Evolutionary conservation across 2,888 invertebrate species (phyloP).

Genomic region (Acanthosepion lycidas): DNA sequence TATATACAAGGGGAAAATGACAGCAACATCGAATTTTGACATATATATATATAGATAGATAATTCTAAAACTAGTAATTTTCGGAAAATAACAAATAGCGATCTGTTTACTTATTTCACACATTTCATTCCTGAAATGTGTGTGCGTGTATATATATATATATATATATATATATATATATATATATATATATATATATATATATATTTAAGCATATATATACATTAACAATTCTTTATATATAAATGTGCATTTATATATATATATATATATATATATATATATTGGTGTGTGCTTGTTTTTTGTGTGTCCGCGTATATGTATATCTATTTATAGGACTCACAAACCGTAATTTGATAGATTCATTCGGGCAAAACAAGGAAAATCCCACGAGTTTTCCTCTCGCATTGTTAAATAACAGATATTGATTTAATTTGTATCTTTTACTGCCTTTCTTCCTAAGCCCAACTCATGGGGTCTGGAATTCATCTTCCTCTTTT

Average conservation of each 20-base stretch:
- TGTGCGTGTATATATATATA: neutral
- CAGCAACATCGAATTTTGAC: too few species aligned
- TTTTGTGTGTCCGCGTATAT: neutral
- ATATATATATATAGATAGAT: too few species aligned
- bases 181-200: neutral
- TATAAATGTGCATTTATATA: too few species aligned
- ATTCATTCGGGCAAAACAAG: neutral
- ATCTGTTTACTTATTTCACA: too few species aligned
- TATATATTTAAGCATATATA: neutral
- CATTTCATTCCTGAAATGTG: too few species aligned
- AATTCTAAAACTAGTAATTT: too few species aligned
- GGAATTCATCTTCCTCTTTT: neutral
- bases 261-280: neutral
- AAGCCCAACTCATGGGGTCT: too few species aligned
- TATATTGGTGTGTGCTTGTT: accelerated
- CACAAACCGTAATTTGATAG: neutral
- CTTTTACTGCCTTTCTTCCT: neutral
- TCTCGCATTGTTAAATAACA: neutral
- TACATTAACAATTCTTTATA: too few species aligned
- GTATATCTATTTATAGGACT: neutral
- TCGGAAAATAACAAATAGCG: too few species aligned
- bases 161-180: neutral
- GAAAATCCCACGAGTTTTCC: neutral
- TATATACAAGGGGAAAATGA: too few species aligned
- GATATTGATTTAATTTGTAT: neutral